Conservation (phyloP, 1,140 invertebrate species). For the Eumeta japonica region DNA sequence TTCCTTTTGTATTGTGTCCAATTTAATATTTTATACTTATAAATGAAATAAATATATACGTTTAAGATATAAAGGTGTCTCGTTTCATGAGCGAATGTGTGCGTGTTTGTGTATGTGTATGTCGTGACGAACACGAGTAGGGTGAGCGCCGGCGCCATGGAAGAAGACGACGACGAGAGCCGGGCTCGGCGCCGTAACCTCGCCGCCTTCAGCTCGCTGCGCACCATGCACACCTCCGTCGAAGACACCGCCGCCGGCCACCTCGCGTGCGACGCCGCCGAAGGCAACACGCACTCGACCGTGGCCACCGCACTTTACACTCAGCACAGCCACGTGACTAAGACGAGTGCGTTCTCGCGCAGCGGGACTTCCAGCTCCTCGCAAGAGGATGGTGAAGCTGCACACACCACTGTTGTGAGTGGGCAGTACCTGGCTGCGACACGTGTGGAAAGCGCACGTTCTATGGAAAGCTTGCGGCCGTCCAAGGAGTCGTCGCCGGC, state of each 20-base stretch:
- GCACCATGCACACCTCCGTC: constrained; percentile 39
- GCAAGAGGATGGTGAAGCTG: constrained; percentile 66
- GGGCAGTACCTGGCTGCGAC: constrained; percentile 62
- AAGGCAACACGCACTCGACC: constrained; percentile 40
- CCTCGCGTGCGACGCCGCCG: constrained; percentile 42
- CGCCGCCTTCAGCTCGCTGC: constrained; percentile 37
- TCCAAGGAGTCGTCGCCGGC: constrained; percentile 52
- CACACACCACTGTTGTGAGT: constrained; percentile 46
- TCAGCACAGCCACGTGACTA: constrained; percentile 56
- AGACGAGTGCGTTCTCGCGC: constrained; percentile 63
- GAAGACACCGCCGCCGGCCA: constrained; percentile 33
- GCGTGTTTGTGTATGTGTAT: too few species aligned
- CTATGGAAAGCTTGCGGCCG: constrained; percentile 68
- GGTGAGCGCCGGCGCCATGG: too few species aligned
- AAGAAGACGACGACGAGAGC: constrained; percentile 60
- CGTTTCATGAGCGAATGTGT: constrained; percentile 28
- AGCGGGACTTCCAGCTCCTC: constrained; percentile 65
- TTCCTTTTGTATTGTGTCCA: constrained; percentile 27
- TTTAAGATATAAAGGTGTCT: constrained; percentile 29
- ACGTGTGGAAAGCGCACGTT: constrained; percentile 63
- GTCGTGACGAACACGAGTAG: too few species aligned
- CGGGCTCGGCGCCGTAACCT: constrained; percentile 35
- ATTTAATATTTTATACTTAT: too few species aligned
- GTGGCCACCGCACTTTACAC: constrained; percentile 48
- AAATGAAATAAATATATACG: constrained; percentile 41